Base-by-base conservation (phyloP, 2,113 vertebrate genomes). In the Morone saxatilis region DNA sequence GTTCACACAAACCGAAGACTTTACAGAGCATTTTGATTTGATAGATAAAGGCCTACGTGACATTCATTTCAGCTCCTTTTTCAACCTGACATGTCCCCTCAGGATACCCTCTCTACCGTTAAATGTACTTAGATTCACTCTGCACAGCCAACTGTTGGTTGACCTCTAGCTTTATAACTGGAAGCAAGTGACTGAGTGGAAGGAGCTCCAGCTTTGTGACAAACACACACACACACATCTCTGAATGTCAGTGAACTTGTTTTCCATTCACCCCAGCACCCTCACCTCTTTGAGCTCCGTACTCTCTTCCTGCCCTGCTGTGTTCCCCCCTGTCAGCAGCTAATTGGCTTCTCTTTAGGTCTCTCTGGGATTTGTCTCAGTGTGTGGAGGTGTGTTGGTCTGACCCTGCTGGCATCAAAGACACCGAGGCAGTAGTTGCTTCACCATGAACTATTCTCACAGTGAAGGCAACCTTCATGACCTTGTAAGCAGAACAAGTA, bases 331-430 rank as follows among this genome's bases (percentile, higher is more conserved):
- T 61, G 53, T 89, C 84, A 56, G 68, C 68, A 48, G 56, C 72
- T 89, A 86, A 86, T 83, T 89, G 84, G 76, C 63, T 59, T 22
- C 80, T 74, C 47, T 74, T 67, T 53, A 36, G 14, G 14, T 68
- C 61, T 69, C 72, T 67, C 25, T 0, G 36, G 74, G 74, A 81
- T 59, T 66, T 0, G 78, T 68, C 45, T 78, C 25, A 14, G 53
- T 54, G 48, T 80, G 62, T 54, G 76, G 80, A 65, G 67, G 56
- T 80, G 78, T 50, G 69, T 3, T 77, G 40, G 72, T 81, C 53
- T 63, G 63, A 71, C 60, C 76, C 60, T 73, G 57, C 72, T n/a
- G 50, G 50, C 72, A 48, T 80, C 53, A 67, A 67, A 86, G 40
- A 69, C 25, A 53, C 25, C 59, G 13, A 66, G 57, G 56, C 59